A percentile compares a stretch with the other conserved stretches of the same genome.
phyloP scores from a whole-genome alignment of 2,113 vertebrate genomes.

The Athene cunicularia region DNA sequence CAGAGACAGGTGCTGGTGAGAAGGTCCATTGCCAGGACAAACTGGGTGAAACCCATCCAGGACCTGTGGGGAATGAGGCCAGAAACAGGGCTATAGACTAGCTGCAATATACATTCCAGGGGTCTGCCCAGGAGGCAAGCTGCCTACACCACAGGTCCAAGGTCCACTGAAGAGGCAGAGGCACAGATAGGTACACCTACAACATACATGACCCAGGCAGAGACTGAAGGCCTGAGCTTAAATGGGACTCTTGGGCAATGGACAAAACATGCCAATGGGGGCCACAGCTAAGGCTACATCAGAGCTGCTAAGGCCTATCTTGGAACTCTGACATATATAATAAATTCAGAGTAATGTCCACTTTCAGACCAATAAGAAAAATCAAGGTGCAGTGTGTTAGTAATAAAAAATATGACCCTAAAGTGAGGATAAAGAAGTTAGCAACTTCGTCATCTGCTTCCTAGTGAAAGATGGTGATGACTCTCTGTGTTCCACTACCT shows the following conservation, averaged over 20 bases:
- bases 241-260: background rate
- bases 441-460: background rate
- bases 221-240: background rate
- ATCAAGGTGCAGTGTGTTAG: background rate
- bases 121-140: background rate
- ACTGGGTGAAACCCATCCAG: background rate
- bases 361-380: background rate
- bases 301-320: background rate
- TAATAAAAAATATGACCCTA: background rate
- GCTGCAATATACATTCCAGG: background rate
- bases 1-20: background rate
- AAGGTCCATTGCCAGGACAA: background rate
- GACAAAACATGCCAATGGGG: background rate
- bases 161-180: background rate
- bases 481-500: background rate
- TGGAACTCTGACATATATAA: rapidly evolving
- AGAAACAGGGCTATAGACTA: background rate
- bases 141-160: background rate
- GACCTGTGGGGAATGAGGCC: background rate
- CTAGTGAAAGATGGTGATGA: background rate
- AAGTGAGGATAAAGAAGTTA: background rate
- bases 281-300: background rate
- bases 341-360: background rate
- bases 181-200: background rate
- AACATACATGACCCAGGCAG: no score